These are phyloP conservation scores for Xiphophorus maculatus DNA, from an alignment of 2,113 vertebrate species.

Conservation along the genomic window DNA sequence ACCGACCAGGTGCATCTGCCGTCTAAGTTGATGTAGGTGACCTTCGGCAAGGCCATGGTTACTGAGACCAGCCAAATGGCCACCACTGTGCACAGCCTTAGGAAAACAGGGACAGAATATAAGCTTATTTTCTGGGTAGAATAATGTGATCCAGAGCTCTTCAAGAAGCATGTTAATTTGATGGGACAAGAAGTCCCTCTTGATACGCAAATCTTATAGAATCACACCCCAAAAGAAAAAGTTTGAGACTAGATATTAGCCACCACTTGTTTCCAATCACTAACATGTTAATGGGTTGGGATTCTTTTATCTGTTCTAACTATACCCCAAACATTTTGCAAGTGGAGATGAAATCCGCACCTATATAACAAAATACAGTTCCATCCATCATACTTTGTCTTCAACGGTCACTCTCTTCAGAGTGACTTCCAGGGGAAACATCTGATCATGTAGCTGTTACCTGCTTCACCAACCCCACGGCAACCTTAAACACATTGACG, in stretches of 20 bases:
- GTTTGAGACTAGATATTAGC: too few relatives aligned
- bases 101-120: conserved; percentile 1
- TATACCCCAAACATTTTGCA: background rate
- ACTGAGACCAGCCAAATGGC: conserved; percentile 71
- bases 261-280: too few relatives aligned
- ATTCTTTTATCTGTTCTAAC: background rate
- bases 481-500: background rate
- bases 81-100: conserved; percentile 52
- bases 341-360: background rate
- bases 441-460: background rate
- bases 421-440: background rate
- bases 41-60: conserved; percentile 73
- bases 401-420: background rate
- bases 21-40: conserved; percentile 74
- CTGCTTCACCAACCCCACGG: background rate
- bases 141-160: background rate
- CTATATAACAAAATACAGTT: background rate
- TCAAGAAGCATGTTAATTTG: background rate
- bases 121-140: background rate
- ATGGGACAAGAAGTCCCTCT: background rate
- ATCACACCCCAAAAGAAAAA: too few relatives aligned
- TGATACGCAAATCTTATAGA: too few relatives aligned
- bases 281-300: too few relatives aligned
- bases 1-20: conserved; percentile 69
- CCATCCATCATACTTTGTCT: too few relatives aligned